phyloP scores from a whole-genome alignment of 1,140 invertebrate genomes.

The Forficula auricularia region DNA sequence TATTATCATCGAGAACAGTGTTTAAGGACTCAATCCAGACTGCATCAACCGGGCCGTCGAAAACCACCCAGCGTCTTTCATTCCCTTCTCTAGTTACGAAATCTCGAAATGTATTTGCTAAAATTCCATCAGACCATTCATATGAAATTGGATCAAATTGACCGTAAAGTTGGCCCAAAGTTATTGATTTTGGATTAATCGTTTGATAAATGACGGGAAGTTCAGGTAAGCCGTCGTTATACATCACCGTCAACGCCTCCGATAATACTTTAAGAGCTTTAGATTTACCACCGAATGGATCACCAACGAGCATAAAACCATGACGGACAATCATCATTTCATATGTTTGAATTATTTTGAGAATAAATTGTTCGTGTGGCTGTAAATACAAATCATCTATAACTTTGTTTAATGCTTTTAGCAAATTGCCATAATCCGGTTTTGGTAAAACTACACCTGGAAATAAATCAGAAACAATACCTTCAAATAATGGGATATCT shows the following conservation, averaged over 20 bases:
- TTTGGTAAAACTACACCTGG: slow-evolving; percentile 55
- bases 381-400: slow-evolving; percentile 47
- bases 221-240: slow-evolving; percentile 35
- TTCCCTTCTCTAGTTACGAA: slow-evolving; percentile 45
- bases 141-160: slow-evolving; percentile 77
- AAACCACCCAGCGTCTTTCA: slow-evolving; percentile 58
- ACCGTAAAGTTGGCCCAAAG: slow-evolving; percentile 78
- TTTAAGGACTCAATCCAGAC: slow-evolving; percentile 95
- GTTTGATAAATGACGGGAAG: slow-evolving; percentile 51
- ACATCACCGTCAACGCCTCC: slow-evolving; percentile 48
- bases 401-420: slow-evolving; percentile 31
- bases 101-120: slow-evolving; percentile 53
- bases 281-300: slow-evolving; percentile 54
- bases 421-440: slow-evolving; percentile 50
- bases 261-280: slow-evolving; percentile 39
- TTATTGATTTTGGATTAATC: slow-evolving; percentile 82
- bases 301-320: slow-evolving; percentile 72
- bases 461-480: slow-evolving; percentile 83
- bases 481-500: slow-evolving; percentile 77
- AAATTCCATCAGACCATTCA: slow-evolving; percentile 80
- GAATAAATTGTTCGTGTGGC: slow-evolving; percentile 44
- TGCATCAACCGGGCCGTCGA: slow-evolving; percentile 83
- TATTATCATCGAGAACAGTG: slow-evolving; percentile 84
- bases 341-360: slow-evolving; percentile 58
- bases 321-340: slow-evolving; percentile 75